Evolutionary conservation across 2,888 invertebrate genomes (phyloP).

Genomic region (Cecidostiba fungosa): DNA sequence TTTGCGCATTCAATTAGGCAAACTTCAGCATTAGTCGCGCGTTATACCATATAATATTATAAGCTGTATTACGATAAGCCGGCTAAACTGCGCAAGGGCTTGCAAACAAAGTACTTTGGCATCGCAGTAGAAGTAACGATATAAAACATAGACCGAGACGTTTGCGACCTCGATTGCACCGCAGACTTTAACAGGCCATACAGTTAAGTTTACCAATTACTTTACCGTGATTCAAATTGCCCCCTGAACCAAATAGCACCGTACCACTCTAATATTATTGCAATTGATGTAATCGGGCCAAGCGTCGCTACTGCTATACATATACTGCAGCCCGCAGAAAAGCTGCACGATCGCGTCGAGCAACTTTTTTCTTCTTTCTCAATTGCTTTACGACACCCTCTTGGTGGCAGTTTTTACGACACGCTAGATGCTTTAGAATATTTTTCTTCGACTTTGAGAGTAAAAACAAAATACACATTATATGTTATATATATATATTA

Average conservation of each 20-base stretch:
- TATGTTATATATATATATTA: too few species aligned
- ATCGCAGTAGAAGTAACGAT: slow-evolving; percentile 28
- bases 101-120: slow-evolving; percentile 29
- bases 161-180: slow-evolving; percentile 55
- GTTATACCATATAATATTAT: too few species aligned
- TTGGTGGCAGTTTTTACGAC: too few species aligned
- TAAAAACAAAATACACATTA: too few species aligned
- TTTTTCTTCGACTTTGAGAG: too few species aligned
- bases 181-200: slow-evolving; percentile 51
- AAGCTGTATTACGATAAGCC: neutral
- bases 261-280: slow-evolving; percentile 59
- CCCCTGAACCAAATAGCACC: slow-evolving; percentile 64
- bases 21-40: neutral
- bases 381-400: too few species aligned
- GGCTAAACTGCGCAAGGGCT: slow-evolving; percentile 4
- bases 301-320: slow-evolving; percentile 7
- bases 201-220: slow-evolving; percentile 63
- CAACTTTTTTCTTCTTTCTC: neutral
- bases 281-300: slow-evolving; percentile 64
- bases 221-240: slow-evolving; percentile 63
- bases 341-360: neutral
- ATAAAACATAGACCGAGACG: slow-evolving; percentile 47
- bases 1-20: neutral
- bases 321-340: neutral
- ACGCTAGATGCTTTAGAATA: too few species aligned